Conservation (phyloP, 2,797 vertebrate genomes). For the Varecia variegata region DNA sequence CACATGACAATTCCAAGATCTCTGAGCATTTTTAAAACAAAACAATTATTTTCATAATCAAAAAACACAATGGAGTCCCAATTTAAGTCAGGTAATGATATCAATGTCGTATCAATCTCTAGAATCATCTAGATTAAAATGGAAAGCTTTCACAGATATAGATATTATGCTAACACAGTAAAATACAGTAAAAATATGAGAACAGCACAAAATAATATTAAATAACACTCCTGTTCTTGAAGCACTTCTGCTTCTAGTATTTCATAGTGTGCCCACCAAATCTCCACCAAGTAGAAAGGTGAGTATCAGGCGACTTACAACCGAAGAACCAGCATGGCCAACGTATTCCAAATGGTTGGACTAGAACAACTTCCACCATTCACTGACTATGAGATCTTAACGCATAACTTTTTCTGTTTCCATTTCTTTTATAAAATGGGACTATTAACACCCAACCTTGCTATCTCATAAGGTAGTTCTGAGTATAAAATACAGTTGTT, state of each 20-base stretch:
- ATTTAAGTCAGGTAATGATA: not conserved
- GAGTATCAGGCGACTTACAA: not conserved
- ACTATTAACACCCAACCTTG: not conserved
- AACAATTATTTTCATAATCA: slow-evolving; percentile 13
- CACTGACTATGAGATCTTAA: not conserved
- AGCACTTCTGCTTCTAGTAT: not conserved
- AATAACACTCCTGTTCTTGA: not conserved
- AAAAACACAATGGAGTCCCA: not conserved
- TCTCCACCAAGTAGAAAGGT: not conserved
- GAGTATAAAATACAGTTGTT: not conserved
- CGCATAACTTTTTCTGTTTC: not conserved
- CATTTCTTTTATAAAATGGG: not conserved
- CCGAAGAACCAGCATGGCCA: not conserved
- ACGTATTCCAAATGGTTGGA: not conserved
- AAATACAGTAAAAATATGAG: not conserved
- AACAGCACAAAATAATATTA: not conserved
- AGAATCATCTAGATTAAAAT: not conserved
- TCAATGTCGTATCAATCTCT: not conserved
- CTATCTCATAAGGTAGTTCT: not conserved
- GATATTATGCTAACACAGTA: not conserved
- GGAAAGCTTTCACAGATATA: not conserved
- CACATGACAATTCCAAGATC: not conserved
- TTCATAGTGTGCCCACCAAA: not conserved
- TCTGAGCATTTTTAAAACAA: slow-evolving; percentile 1
- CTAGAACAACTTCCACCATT: not conserved